Evolutionary conservation across 2,888 invertebrate species (phyloP).

Genomic region (Microchrysa polita): DNA sequence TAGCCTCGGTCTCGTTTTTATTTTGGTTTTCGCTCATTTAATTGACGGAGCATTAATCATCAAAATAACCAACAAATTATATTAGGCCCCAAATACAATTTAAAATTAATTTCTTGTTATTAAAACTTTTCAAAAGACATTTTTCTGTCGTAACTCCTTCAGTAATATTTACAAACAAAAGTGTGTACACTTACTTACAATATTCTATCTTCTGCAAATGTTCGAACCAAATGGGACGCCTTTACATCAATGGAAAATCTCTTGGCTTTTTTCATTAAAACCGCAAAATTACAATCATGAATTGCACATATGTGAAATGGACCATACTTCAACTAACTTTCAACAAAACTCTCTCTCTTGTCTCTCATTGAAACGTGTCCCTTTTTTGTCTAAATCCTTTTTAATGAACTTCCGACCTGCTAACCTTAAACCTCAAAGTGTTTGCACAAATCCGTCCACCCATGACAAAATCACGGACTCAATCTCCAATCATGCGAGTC

Average conservation of each 20-base stretch:
- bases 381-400: constrained; percentile 20
- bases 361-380: constrained; percentile 5
- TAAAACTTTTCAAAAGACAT: too few relatives aligned
- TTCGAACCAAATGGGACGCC: not conserved
- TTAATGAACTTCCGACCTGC: constrained; percentile 43
- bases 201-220: too few relatives aligned
- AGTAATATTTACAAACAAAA: too few relatives aligned
- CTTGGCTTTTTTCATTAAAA: constrained; percentile 1
- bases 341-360: too few relatives aligned
- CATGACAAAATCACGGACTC: constrained; percentile 20
- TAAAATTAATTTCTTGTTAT: too few relatives aligned
- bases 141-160: too few relatives aligned
- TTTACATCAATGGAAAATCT: not conserved
- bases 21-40: too few relatives aligned
- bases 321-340: not conserved
- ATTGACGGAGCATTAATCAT: too few relatives aligned
- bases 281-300: not conserved
- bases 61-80: too few relatives aligned
- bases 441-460: constrained; percentile 18
- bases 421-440: constrained; percentile 41
- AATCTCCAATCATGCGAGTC: constrained; percentile 39
- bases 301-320: not conserved
- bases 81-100: too few relatives aligned
- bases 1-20: too few relatives aligned
- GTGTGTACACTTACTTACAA: too few relatives aligned